Conservation (phyloP, 2,113 vertebrate species). For the Aegotheles bennettii region DNA sequence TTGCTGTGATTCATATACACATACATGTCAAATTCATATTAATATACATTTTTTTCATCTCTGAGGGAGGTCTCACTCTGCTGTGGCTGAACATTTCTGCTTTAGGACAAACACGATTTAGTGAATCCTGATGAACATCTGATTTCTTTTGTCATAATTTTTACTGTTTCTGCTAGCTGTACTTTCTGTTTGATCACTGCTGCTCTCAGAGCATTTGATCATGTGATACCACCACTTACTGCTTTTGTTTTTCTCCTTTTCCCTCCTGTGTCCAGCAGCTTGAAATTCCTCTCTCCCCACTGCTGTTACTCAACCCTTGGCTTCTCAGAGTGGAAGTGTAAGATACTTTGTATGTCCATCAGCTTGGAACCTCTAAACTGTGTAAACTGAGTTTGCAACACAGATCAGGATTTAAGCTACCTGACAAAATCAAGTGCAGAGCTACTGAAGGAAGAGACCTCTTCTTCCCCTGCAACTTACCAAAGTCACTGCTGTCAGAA, state of each 20-base stretch:
- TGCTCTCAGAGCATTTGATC: neutral
- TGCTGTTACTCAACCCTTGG: neutral
- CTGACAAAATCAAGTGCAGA: slow-evolving; percentile 37
- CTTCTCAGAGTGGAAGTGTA: neutral
- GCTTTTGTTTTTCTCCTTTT: neutral
- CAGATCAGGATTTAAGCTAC: slow-evolving; percentile 30
- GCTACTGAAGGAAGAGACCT: slow-evolving; percentile 46
- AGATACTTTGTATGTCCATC: slow-evolving; percentile 15
- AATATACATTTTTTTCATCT: neutral
- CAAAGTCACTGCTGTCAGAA: slow-evolving; percentile 29
- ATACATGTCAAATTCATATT: no score
- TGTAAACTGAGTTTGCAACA: neutral
- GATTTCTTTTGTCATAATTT: neutral
- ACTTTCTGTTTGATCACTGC: neutral
- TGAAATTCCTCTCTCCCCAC: neutral
- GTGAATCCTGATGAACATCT: neutral
- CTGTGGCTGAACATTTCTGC: neutral
- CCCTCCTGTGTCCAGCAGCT: neutral
- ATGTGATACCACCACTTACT: neutral
- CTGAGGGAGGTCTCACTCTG: neutral
- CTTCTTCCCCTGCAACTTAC: slow-evolving; percentile 38
- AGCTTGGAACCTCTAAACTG: slow-evolving; percentile 2
- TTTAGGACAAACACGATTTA: neutral
- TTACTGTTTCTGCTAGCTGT: neutral
- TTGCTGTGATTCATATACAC: neutral